phyloP scores from a whole-genome alignment of 2,113 vertebrate species.

The Herpetotheres cachinnans region DNA sequence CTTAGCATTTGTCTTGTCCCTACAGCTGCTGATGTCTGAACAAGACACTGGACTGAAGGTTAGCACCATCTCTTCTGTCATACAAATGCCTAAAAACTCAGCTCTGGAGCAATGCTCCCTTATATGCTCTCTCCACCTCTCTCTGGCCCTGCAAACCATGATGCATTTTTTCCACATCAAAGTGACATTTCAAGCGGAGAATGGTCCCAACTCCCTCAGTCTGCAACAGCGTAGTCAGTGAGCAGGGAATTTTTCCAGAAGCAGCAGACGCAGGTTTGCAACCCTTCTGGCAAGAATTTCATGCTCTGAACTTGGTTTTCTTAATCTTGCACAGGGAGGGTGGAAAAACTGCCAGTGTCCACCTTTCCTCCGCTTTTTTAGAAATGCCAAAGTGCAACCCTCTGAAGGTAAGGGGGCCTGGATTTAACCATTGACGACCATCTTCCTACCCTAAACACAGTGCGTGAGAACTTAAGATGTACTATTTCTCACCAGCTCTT shows the following conservation, averaged over 20 bases:
- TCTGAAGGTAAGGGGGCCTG: background rate
- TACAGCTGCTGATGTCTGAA: background rate
- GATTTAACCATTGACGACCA: background rate
- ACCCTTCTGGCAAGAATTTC: background rate
- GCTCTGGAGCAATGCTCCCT: background rate
- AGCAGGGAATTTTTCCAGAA: background rate
- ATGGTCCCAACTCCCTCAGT: background rate
- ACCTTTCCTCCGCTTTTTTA: background rate
- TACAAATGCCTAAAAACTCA: background rate
- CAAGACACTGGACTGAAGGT: background rate
- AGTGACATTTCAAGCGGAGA: background rate
- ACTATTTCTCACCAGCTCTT: background rate
- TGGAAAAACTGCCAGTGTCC: background rate
- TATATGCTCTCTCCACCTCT: background rate
- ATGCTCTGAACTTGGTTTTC: background rate
- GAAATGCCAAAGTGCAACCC: background rate
- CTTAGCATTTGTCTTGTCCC: background rate
- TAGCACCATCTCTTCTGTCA: background rate
- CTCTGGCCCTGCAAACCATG: background rate
- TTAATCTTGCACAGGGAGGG: background rate
- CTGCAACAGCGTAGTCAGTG: fast-evolving
- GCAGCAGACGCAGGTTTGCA: background rate
- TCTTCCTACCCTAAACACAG: background rate
- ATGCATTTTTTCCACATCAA: background rate
- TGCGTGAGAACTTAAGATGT: background rate